Evolutionary conservation across 2,888 invertebrate species (phyloP).

Genomic region (Aporophyla lueneburgensis): DNA sequence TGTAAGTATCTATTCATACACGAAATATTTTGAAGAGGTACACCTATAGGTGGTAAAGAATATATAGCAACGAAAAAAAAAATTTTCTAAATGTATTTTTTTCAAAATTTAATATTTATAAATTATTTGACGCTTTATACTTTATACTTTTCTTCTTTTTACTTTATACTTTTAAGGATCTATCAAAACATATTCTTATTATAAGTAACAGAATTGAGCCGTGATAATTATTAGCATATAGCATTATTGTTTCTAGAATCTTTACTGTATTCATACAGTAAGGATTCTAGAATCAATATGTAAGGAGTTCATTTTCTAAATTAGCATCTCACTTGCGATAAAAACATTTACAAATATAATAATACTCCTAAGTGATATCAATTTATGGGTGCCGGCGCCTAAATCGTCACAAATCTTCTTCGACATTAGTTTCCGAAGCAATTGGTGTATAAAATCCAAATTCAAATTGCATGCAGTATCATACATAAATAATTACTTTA

Average conservation of each 20-base stretch:
- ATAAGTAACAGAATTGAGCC: background rate
- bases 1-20: no score
- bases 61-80: no score
- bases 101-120: no score
- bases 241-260: no score
- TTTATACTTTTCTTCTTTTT: no score
- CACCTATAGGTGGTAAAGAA: no score
- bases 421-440: constrained; percentile 10
- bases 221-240: background rate
- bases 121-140: no score
- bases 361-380: background rate
- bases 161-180: background rate
- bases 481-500: constrained; percentile 36
- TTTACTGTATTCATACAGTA: no score
- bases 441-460: constrained; percentile 8
- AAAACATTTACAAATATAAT: background rate
- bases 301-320: background rate
- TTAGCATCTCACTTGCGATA: background rate
- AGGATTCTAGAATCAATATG: background rate
- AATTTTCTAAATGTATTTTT: no score
- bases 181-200: background rate
- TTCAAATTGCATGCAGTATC: constrained; percentile 22
- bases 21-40: no score
- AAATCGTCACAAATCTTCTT: background rate
- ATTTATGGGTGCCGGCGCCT: background rate